Percentiles rank a stretch among this genome's conserved stretches.
Conservation (phyloP, 2,797 vertebrate genomes). For the Hyperoplus lanceolatus region DNA sequence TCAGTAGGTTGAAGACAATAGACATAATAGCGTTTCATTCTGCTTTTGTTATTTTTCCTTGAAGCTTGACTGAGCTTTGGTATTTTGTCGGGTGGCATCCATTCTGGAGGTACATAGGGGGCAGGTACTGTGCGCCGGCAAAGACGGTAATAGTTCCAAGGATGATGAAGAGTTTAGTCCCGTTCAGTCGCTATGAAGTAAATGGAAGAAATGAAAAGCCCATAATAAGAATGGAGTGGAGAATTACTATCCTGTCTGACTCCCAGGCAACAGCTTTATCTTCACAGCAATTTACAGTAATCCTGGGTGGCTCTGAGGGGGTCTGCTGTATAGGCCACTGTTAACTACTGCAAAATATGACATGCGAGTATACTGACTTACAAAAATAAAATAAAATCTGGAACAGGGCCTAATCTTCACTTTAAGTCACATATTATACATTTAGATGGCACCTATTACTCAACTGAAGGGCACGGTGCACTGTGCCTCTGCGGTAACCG, state of each 20-base stretch:
- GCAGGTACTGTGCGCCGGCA: conserved; percentile 71
- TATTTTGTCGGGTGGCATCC: conserved; percentile 77
- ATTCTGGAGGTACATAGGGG: conserved; percentile 51
- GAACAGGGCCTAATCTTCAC: conserved; percentile 72
- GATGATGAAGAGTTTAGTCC: conserved; percentile 83
- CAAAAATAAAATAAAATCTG: conserved; percentile 46
- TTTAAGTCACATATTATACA: conserved; percentile 73
- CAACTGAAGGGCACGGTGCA: conserved; percentile 62
- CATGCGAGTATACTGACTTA: conserved; percentile 54
- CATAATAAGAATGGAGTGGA: conserved; percentile 81
- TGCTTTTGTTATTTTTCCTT: conserved; percentile 84
- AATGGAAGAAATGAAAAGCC: conserved; percentile 85
- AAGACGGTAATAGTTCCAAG: conserved; percentile 54
- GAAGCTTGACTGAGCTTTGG: conserved; percentile 81
- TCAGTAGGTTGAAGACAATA: conserved; percentile 85
- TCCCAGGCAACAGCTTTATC: conserved; percentile 78
- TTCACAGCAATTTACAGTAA: conserved; percentile 78
- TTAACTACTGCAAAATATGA: conserved; percentile 53
- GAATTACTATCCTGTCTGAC: conserved; percentile 85
- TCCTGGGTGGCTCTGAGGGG: conserved; percentile 67
- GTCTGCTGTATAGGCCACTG: conserved; percentile 50
- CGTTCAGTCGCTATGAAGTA: conserved; percentile 77
- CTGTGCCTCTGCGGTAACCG: conserved; percentile 36
- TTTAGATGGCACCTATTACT: conserved; percentile 70
- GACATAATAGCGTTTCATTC: conserved; percentile 83